Evolutionary conservation across 1,140 invertebrate genomes (phyloP), one percentile per base, ranked within the genome.

Genomic region (Drosophila ficusphila): DNA sequence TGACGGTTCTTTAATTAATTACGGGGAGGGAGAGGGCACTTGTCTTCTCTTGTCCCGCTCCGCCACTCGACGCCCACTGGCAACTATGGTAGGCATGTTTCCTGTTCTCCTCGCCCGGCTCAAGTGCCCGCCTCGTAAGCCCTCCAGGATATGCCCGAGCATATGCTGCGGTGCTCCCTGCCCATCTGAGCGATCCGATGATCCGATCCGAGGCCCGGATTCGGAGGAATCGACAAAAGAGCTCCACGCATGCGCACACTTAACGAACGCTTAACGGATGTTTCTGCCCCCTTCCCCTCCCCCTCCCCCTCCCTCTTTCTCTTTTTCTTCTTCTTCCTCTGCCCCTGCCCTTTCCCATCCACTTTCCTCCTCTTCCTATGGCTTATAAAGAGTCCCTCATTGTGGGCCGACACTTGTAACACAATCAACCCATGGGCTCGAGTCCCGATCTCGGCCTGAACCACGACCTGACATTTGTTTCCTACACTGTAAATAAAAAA

Each of bases 211-310:
- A 29, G 34, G 47, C 56, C 42, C 44, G 21, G 44, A 41, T 73
- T 62, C 70, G 72, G 58, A 64, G 58, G 71, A 73, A 73, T 73
- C 65, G 49, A 74, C 49, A 74, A 74, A 56, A 75, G 69, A 72
- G 54, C 69, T 73, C 69, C 69, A 72, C 74, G 68, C 76, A 62
- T 61, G 71, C 76, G 67, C 65, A 76, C 62, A 86, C 81, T 85
- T 79, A 85, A 60, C 57, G 72, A 77, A 70, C 60, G 77, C 82
- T 86, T 86, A 86, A 86, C 82, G 82, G 82, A 86, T 86, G 83
- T 86, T 78, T 78, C 58, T 81, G 77, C 75, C 75, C 64, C 54
- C 51, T 39, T 38, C 31, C 31, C 38, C 39, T 23, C 29, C 48
- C n/a, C n/a, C n/a, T n/a, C n/a, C n/a, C n/a, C n/a, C n/a, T n/a